These are phyloP conservation scores for Chaetogeoica ovagalla DNA, from an alignment of 2,888 invertebrate genomes.

Conservation along the genomic window DNA sequence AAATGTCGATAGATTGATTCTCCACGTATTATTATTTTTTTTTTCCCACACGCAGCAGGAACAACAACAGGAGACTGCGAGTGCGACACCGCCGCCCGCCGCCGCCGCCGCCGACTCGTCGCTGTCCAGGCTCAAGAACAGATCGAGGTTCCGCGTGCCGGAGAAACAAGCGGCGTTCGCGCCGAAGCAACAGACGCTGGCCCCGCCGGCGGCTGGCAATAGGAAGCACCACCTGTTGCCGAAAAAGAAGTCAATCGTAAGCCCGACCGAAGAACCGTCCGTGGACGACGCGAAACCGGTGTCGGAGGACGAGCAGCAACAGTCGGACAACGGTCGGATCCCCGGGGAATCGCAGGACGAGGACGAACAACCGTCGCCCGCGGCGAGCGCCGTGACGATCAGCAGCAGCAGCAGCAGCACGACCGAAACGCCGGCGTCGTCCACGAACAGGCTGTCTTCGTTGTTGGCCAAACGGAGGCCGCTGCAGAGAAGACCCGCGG, in stretches of 20 bases:
- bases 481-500: conserved; percentile 36
- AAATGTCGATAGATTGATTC: too few species aligned
- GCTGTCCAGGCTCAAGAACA: conserved; percentile 60
- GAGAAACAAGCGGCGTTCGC: conserved; percentile 60
- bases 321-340: background rate
- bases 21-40: too few species aligned
- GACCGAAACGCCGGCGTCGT: conserved; percentile 35
- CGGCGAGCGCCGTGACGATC: background rate
- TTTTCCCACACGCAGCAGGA: background rate
- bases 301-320: conserved; percentile 17
- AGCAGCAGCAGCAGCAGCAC: conserved; percentile 2
- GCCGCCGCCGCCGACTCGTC: too few species aligned
- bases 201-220: conserved; percentile 54
- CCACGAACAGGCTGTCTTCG: conserved; percentile 39
- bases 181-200: conserved; percentile 59
- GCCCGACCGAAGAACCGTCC: conserved; percentile 37
- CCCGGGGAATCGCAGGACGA: conserved; percentile 9
- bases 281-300: conserved; percentile 14
- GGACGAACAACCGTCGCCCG: background rate
- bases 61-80: conserved; percentile 55
- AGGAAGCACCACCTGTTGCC: conserved; percentile 51
- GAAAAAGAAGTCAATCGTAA: conserved; percentile 31
- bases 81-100: conserved; percentile 58
- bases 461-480: conserved; percentile 33
- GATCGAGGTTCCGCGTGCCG: conserved; percentile 61